Evolutionary conservation across 2,797 vertebrate genomes (phyloP).

Genomic region (Betta splendens): DNA sequence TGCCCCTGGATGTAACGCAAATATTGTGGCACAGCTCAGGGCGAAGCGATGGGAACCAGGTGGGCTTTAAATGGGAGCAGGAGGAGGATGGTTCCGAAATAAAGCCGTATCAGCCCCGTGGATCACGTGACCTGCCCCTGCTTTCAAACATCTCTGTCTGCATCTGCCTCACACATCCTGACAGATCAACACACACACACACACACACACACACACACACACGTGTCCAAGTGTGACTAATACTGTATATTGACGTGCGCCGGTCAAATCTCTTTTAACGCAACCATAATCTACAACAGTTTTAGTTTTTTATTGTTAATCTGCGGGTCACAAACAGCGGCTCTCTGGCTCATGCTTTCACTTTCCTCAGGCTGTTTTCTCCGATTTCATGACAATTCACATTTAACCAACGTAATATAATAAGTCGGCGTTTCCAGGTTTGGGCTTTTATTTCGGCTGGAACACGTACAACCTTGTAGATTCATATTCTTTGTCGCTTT

Average conservation of each 20-base stretch:
- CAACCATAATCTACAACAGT: no score
- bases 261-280: background rate
- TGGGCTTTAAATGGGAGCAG: constrained; percentile 39
- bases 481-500: no score
- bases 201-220: no score
- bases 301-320: background rate
- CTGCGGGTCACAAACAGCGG: background rate
- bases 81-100: constrained; percentile 14
- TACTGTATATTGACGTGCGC: constrained; percentile 7
- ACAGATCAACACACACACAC: no score
- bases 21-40: background rate
- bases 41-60: background rate
- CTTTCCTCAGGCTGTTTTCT: no score
- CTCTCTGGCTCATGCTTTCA: background rate
- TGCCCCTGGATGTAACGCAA: background rate
- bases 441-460: no score
- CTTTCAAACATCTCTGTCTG: constrained; percentile 19
- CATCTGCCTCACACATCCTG: constrained; percentile 9
- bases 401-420: no score
- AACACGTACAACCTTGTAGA: no score
- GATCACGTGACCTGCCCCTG: constrained; percentile 48
- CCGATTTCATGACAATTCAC: no score
- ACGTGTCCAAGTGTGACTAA: constrained; percentile 19
- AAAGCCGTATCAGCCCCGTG: constrained; percentile 34
- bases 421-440: no score